Evolutionary conservation across 2,113 vertebrate species (phyloP), one percentile per base, ranked within the genome.

Genomic region (Phyllostomus hastatus): DNA sequence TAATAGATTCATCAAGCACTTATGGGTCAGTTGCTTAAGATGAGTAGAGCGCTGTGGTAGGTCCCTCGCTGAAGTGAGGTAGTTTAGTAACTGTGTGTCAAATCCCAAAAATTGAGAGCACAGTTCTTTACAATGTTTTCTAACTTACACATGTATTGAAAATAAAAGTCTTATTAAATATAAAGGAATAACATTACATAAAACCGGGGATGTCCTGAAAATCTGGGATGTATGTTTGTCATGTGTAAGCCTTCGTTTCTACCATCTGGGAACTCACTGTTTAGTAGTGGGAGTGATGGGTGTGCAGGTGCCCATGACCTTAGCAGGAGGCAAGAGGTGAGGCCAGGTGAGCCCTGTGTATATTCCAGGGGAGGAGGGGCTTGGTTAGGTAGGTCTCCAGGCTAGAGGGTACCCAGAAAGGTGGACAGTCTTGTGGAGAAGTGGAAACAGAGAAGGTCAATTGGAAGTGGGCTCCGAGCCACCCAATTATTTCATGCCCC

Each of bases 221-320:
- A 69, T 11, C 26, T 88, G 15, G 72, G 15, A 11, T 84, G 43
- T 46, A 10, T 52, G 1, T 59, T 5, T 73, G 46, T 70, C 28
- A 3, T 14, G 1, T 43, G 3, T 54, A 78, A 64, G 35, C 22
- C 38, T 10, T 31, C 8, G 10, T 26, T 75, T 28, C 67, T 89
- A 85, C 79, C 31, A 7, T 24, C 28, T 87, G 66, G 26, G 33
- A 28, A 26, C 59, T 50, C 28, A 19, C 0, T 6, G 7, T 75
- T 20, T 38, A 9, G 2, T 20, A 2, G 11, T 64, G 17, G 35
- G 41, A 19, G 4, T 31, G 22, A 14, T 10, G 4, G 0, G 1
- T n/a, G 35, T 61, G 73, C 66, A 66, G 7, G 35, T 22, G 22
- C 46, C 31, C 31, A 33, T 28, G 35, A 54, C 31, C n/a, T 0